phyloP scores from a whole-genome alignment of 2,113 vertebrate species.

The Periophthalmodon schlosseri region DNA sequence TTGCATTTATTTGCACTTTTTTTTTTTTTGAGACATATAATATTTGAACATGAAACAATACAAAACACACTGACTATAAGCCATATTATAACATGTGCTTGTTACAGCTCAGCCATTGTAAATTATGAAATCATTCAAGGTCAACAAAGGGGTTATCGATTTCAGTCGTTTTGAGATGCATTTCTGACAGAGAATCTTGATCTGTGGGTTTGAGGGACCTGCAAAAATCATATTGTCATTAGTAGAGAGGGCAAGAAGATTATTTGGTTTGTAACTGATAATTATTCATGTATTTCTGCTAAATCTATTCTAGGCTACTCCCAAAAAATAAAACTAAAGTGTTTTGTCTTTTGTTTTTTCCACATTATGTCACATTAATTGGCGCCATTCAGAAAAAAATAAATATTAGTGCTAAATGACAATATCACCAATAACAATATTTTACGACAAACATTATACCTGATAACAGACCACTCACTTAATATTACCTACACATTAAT shows the following conservation, averaged over 20 bases:
- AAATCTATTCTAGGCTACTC: too few relatives aligned
- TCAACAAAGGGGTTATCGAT: constrained; percentile 85
- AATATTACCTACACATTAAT: too few relatives aligned
- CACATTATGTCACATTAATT: too few relatives aligned
- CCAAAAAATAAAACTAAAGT: background rate
- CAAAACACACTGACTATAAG: background rate
- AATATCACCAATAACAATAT: too few relatives aligned
- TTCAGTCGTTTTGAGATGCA: constrained; percentile 80
- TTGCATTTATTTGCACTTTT: background rate
- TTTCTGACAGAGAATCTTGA: constrained; percentile 80
- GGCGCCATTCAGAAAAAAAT: too few relatives aligned
- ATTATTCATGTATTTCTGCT: too few relatives aligned
- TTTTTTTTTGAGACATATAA: background rate
- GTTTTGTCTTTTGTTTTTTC: too few relatives aligned
- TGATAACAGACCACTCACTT: background rate
- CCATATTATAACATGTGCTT: background rate
- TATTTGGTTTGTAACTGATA: background rate
- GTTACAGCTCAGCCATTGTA: background rate
- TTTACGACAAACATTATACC: background rate
- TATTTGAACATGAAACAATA: background rate
- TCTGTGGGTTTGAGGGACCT: constrained; percentile 84
- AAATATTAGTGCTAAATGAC: too few relatives aligned
- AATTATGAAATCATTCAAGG: constrained; percentile 78
- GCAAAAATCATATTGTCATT: constrained; percentile 35
- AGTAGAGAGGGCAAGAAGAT: background rate